phyloP scores from a whole-genome alignment of 1,140 invertebrate species.

The Meloidogyne exigua region DNA sequence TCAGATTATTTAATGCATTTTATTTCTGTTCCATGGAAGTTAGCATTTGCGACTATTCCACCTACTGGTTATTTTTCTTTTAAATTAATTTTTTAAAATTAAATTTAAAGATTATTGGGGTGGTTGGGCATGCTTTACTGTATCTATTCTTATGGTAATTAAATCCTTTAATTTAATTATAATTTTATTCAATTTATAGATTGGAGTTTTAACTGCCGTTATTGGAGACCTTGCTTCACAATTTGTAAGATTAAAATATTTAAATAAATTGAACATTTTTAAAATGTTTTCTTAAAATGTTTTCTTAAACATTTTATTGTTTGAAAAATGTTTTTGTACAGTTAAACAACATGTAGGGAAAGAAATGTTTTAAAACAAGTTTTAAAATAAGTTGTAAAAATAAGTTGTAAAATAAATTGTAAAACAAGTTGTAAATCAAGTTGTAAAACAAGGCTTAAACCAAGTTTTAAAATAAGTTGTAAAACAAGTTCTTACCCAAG shows the following conservation, averaged over 20 bases:
- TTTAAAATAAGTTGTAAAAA: not conserved
- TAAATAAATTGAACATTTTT: too few relatives aligned
- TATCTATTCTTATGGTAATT: conserved; percentile 49
- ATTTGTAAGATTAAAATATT: conserved; percentile 43
- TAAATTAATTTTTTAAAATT: not conserved
- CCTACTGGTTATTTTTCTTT: conserved; percentile 78
- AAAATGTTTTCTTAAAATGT: too few relatives aligned
- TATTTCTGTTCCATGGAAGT: conserved; percentile 93
- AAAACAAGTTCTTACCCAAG: too few relatives aligned
- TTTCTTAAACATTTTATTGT: not conserved
- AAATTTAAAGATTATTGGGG: conserved; percentile 58
- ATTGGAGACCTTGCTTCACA: conserved; percentile 63
- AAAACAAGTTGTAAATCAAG: not conserved
- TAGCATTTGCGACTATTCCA: conserved; percentile 93
- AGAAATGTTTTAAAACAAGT: not conserved
- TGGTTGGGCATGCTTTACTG: conserved; percentile 63
- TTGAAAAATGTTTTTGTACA: not conserved
- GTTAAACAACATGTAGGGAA: not conserved
- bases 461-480: too few relatives aligned
- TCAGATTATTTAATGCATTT: conserved; percentile 91
- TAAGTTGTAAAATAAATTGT: not conserved
- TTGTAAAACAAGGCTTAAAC: not conserved
- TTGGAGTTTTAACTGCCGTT: conserved; percentile 58
- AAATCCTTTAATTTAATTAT: not conserved
- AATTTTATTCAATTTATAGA: conserved; percentile 44